Percentiles rank a stretch among this genome's conserved stretches.
Evolutionary conservation across 37 sponge, comb jelly and placozoan genomes (phyloP).

Genomic region (Axinella damicornis): DNA sequence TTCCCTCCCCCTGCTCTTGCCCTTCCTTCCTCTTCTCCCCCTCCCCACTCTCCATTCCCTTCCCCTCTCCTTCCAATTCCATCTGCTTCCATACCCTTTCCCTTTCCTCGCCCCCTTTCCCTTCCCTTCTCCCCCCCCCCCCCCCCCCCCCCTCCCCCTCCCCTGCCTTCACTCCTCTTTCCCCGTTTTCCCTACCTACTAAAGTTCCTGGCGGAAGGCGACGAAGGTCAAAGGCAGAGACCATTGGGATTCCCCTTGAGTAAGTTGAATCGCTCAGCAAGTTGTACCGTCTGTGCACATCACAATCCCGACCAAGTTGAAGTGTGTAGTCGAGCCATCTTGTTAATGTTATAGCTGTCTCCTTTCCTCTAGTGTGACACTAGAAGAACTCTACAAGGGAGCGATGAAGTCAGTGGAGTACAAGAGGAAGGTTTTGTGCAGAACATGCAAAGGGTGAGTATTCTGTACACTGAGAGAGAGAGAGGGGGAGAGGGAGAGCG

Average conservation of each 20-base stretch:
- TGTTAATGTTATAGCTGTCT: too few relatives aligned
- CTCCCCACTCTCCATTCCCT: too few relatives aligned
- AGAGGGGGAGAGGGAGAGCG: too few relatives aligned
- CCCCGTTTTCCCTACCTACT: background rate
- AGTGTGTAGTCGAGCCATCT: too few relatives aligned
- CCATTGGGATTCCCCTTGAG: slow-evolving; percentile 78
- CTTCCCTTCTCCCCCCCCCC: too few relatives aligned
- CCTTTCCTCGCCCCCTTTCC: background rate
- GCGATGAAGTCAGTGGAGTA: slow-evolving; percentile 67
- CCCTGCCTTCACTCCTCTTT: too few relatives aligned
- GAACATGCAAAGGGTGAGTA: slow-evolving; percentile 79
- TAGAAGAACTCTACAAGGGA: slow-evolving; percentile 86
- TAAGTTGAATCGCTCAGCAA: slow-evolving; percentile 44
- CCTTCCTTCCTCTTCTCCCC: too few relatives aligned
- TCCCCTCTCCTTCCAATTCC: background rate
- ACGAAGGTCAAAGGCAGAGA: slow-evolving; percentile 60
- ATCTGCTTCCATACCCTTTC: background rate
- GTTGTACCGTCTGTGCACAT: too few relatives aligned
- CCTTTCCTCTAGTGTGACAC: slow-evolving; percentile 64
- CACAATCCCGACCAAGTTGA: too few relatives aligned
- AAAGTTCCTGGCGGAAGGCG: slow-evolving; percentile 53
- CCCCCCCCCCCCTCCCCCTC: background rate
- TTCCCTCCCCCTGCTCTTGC: too few relatives aligned
- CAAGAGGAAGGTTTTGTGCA: slow-evolving; percentile 79
- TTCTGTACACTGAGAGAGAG: too few relatives aligned